Conservation (phyloP, 2,888 invertebrate genomes). For the Ennomos erosarius region DNA sequence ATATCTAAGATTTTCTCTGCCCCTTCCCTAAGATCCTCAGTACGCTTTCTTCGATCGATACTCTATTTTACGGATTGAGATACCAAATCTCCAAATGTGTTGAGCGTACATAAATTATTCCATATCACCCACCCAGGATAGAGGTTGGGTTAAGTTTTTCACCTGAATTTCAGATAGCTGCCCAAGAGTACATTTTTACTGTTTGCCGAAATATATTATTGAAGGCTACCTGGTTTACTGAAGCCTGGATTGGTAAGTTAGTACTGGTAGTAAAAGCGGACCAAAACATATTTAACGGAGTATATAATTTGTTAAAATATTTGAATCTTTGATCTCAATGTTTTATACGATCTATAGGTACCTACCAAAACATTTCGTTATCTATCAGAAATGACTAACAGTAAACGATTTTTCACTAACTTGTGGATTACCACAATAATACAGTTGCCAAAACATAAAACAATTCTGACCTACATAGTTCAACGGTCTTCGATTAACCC, state of each 20-base stretch:
- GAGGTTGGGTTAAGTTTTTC: slow-evolving; percentile 31
- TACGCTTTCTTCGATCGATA: slow-evolving; percentile 27
- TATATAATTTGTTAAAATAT: not conserved
- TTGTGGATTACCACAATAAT: too few relatives aligned
- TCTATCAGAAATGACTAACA: too few relatives aligned
- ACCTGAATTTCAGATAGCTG: slow-evolving; percentile 32
- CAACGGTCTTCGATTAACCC: too few relatives aligned
- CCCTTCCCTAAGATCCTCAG: slow-evolving; percentile 3
- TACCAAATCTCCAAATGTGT: slow-evolving; percentile 35
- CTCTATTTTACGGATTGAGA: slow-evolving; percentile 35
- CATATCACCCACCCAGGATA: slow-evolving; percentile 23
- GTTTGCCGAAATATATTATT: slow-evolving; percentile 31
- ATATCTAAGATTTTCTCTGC: not conserved
- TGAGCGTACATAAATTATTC: slow-evolving; percentile 34
- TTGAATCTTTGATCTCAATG: too few relatives aligned
- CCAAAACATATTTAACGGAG: not conserved
- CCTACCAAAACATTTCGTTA: too few relatives aligned
- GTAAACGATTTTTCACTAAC: too few relatives aligned
- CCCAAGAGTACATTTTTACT: slow-evolving; percentile 34
- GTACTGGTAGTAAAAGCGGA: slow-evolving; percentile 12
- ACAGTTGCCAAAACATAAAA: too few relatives aligned
- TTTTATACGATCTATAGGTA: too few relatives aligned
- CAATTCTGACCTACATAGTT: too few relatives aligned
- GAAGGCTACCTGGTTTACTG: slow-evolving; percentile 18
- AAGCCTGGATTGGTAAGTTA: slow-evolving; percentile 8